Percentiles rank a stretch among this genome's conserved stretches.
These are phyloP conservation scores for Cheirogaleus major DNA, from an alignment of 2,797 vertebrate genomes.

Conservation along the genomic window DNA sequence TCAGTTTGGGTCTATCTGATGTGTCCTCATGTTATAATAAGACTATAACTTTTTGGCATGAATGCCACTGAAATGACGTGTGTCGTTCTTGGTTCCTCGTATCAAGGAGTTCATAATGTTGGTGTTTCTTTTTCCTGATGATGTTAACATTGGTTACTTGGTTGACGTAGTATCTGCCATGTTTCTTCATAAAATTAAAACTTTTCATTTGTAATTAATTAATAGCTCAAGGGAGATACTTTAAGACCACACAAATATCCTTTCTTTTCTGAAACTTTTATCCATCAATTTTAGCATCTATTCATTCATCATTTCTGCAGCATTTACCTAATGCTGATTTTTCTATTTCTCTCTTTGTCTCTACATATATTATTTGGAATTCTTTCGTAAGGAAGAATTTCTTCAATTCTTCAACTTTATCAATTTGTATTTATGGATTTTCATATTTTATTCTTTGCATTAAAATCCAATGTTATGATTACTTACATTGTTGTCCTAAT, in stretches of 20 bases:
- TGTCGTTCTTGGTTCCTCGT: background rate
- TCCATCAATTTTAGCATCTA: background rate
- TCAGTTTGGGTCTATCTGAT: background rate
- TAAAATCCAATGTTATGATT: background rate
- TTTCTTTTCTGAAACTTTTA: background rate
- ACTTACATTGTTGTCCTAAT: background rate
- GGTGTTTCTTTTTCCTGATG: background rate
- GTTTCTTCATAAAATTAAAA: background rate
- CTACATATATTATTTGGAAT: background rate
- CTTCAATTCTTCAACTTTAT: background rate
- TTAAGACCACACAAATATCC: background rate
- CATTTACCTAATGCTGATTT: background rate
- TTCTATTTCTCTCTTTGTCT: background rate
- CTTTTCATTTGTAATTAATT: background rate
- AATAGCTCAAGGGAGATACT: background rate
- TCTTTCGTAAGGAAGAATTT: background rate
- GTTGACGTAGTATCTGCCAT: background rate
- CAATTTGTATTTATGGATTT: background rate
- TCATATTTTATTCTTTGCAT: background rate
- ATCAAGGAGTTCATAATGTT: background rate
- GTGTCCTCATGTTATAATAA: accelerated
- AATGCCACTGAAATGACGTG: background rate
- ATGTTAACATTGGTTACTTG: background rate
- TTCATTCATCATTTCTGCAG: background rate
- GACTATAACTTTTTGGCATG: background rate